Percentiles rank a stretch among this genome's conserved stretches.
Evolutionary conservation across 1,140 invertebrate species (phyloP).

Genomic region (Aphelinus atriplicis): DNA sequence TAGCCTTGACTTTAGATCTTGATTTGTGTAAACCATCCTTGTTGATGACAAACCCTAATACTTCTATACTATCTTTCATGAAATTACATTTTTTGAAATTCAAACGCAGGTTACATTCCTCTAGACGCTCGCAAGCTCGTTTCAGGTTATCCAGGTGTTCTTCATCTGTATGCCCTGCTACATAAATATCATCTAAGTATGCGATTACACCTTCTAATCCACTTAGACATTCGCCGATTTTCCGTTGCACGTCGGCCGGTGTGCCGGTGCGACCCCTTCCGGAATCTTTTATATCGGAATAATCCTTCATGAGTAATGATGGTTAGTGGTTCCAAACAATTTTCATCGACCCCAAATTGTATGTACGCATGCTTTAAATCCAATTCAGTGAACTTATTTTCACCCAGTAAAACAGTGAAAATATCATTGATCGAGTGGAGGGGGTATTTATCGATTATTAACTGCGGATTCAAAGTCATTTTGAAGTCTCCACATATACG

Average conservation of each 20-base stretch:
- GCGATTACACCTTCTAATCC: slow-evolving; percentile 37
- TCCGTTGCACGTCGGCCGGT: slow-evolving; percentile 5
- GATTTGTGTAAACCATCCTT: slow-evolving; percentile 45
- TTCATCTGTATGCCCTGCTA: slow-evolving; percentile 23
- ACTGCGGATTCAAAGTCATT: background rate
- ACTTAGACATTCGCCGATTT: slow-evolving; percentile 39
- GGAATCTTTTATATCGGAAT: slow-evolving; percentile 17
- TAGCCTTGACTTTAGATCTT: slow-evolving; percentile 42
- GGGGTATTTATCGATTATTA: slow-evolving; percentile 21
- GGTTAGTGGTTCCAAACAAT: background rate
- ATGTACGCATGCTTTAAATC: slow-evolving; percentile 16
- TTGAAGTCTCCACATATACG: slow-evolving; percentile 58
- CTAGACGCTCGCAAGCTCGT: slow-evolving; percentile 31
- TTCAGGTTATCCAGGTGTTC: slow-evolving; percentile 26
- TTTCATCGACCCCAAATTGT: slow-evolving; percentile 20
- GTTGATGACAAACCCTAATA: slow-evolving; percentile 51
- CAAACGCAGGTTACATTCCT: slow-evolving; percentile 35
- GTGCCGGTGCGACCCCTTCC: slow-evolving; percentile 14
- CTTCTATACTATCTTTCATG: slow-evolving; percentile 29
- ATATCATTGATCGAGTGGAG: slow-evolving; percentile 11
- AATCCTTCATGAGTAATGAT: slow-evolving; percentile 12
- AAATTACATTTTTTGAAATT: slow-evolving; percentile 40
- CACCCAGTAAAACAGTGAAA: background rate
- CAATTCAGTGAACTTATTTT: background rate
- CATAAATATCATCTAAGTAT: slow-evolving; percentile 43